phyloP scores from a whole-genome alignment of 2,888 invertebrate species.

The Pinctada fucata region DNA sequence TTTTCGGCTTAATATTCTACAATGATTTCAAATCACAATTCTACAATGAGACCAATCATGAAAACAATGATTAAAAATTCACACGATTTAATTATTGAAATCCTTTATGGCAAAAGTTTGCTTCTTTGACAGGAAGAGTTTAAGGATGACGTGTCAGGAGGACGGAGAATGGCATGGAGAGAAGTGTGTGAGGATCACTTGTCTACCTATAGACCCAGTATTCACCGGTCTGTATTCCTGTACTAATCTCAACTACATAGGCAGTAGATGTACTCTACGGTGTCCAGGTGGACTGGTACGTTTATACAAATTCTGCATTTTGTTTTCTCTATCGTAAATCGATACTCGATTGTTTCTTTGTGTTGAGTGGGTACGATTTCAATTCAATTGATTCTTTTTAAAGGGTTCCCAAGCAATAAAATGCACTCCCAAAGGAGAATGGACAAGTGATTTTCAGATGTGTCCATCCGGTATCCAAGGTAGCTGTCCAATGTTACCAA shows the following conservation, averaged over 20 bases:
- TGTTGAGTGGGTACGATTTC: too few relatives aligned
- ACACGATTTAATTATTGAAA: too few relatives aligned
- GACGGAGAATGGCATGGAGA: slow-evolving; percentile 66
- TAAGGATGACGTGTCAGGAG: slow-evolving; percentile 56
- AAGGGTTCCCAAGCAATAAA: slow-evolving; percentile 34
- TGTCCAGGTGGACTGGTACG: slow-evolving; percentile 59
- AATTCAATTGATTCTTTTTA: too few relatives aligned
- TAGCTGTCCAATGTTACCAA: slow-evolving; percentile 31
- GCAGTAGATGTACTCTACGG: slow-evolving; percentile 61
- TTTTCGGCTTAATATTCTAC: too few relatives aligned
- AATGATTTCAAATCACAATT: too few relatives aligned
- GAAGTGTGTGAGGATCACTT: slow-evolving; percentile 59
- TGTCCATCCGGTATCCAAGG: slow-evolving; percentile 43
- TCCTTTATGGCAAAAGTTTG: not conserved
- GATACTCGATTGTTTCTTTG: too few relatives aligned
- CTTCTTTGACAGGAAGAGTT: slow-evolving; percentile 49
- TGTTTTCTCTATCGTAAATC: too few relatives aligned
- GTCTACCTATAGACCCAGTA: slow-evolving; percentile 53
- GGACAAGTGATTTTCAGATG: slow-evolving; percentile 44
- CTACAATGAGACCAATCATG: too few relatives aligned
- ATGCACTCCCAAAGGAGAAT: slow-evolving; percentile 47
- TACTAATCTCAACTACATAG: slow-evolving; percentile 52
- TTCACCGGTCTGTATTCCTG: slow-evolving; percentile 65
- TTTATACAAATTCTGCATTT: not conserved
- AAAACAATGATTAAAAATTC: too few relatives aligned